Evolutionary conservation across 2,113 vertebrate genomes (phyloP).

Genomic region (Rallus limicola): DNA sequence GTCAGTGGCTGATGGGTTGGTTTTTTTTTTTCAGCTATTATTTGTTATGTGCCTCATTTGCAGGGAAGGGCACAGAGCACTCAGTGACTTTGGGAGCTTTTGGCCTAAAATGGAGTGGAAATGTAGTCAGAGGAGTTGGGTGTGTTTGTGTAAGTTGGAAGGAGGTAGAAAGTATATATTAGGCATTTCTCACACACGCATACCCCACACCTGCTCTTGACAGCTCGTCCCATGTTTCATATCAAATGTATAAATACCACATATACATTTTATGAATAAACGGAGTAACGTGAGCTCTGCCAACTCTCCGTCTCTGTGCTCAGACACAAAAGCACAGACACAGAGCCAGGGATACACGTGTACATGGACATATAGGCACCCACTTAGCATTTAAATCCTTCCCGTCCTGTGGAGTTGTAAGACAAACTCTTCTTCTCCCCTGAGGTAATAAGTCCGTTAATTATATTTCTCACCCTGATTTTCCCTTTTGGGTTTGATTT

Average conservation of each 20-base stretch:
- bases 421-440: background rate
- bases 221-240: slow-evolving; percentile 49
- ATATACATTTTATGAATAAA: slow-evolving; percentile 47
- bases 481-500: background rate
- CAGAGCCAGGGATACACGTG: background rate
- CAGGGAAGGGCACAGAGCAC: background rate
- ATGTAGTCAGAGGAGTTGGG: slow-evolving; percentile 16
- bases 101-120: slow-evolving; percentile 51
- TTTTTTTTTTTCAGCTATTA: background rate
- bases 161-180: background rate
- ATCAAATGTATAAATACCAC: slow-evolving; percentile 54
- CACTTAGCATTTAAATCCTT: background rate
- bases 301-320: background rate
- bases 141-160: slow-evolving; percentile 54
- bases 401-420: background rate
- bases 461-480: background rate
- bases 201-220: slow-evolving; percentile 61
- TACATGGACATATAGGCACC: background rate
- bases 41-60: background rate
- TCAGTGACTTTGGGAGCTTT: background rate
- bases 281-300: background rate
- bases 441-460: background rate
- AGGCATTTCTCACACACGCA: slow-evolving; percentile 11
- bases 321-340: background rate
- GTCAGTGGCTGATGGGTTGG: background rate